These are phyloP conservation scores for Alviniconcha strummeri DNA, from an alignment of 2,888 invertebrate species.

Conservation along the genomic window DNA sequence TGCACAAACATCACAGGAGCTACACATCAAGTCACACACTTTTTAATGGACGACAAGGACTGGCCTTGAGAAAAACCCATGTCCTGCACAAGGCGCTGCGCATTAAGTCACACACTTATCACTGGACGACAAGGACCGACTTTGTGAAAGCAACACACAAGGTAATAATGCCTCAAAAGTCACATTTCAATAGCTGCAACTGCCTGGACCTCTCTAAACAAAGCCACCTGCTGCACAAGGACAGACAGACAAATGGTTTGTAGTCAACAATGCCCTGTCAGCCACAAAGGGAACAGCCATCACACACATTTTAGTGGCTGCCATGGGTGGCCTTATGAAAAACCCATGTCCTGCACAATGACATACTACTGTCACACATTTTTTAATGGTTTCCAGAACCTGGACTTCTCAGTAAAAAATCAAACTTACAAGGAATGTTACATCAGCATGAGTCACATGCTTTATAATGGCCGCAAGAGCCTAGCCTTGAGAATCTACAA, in stretches of 20 bases:
- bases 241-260: slow-evolving; percentile 53
- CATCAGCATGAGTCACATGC: too few species aligned
- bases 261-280: slow-evolving; percentile 73
- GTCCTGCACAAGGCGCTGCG: slow-evolving; percentile 61
- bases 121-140: too few species aligned
- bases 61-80: slow-evolving; percentile 73
- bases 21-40: slow-evolving; percentile 56
- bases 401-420: slow-evolving; percentile 71
- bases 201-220: slow-evolving; percentile 68
- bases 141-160: too few species aligned
- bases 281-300: slow-evolving; percentile 54
- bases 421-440: background rate
- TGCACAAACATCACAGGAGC: slow-evolving; percentile 50
- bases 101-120: too few species aligned
- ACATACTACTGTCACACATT: slow-evolving; percentile 56
- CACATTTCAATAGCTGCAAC: slow-evolving; percentile 70
- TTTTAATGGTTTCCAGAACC: slow-evolving; percentile 65
- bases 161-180: slow-evolving; percentile 48
- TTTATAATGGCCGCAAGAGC: too few species aligned
- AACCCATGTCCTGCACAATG: too few species aligned
- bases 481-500: too few species aligned
- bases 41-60: slow-evolving; percentile 70
- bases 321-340: too few species aligned
- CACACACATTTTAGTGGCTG: too few species aligned
- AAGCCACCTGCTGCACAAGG: slow-evolving; percentile 72